Evolutionary conservation across 2,797 vertebrate species (phyloP), one percentile per base, ranked within the genome.

Genomic region (Lepidocolaptes lacrymiger): DNA sequence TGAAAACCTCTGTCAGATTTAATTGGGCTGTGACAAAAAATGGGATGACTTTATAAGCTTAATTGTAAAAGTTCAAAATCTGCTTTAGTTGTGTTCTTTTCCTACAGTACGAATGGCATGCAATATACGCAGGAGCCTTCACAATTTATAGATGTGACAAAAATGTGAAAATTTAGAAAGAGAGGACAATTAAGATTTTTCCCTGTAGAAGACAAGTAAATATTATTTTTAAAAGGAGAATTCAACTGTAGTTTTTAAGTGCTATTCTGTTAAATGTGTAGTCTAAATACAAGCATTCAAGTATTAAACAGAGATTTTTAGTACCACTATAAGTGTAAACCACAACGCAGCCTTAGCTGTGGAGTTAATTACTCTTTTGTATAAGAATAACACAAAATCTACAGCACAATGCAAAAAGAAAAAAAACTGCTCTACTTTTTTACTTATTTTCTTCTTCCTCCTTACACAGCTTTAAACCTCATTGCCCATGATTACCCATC

Each of bases 321-420:
- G 27, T 91, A 71, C 51, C 10, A 1, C 58, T 87, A 0, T 58
- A 88, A 71, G 28, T 63, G 34, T 28, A 95, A 97, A 92, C 61
- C 37, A 74, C 54, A 88, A 13, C 26, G 20, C 74, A 94, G 71
- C 46, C 49, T 79, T 37, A 88, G 32, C 59, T 87, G 52, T 62
- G 34, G 73, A 81, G 30, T 82, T 88, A 89, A 92, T 81, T 49
- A 55, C 37, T 84, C 63, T 73, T 84, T 71, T 94, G 54, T 86
- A 64, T 74, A 63, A 5, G 81, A 56, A 59, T 55, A 93, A 68
- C 14, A 73, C 49, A 84, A 74, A 77, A 84, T 56, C 28, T 39
- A 66, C 14, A 54, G 34, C 17, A 49, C 51, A 91, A 82, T 20
- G 28, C 12, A 8, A 75, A 89, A 75, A 30, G 18, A 84, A 89